Evolutionary conservation across 2,113 vertebrate genomes (phyloP).

Genomic region (Isurus oxyrinchus): DNA sequence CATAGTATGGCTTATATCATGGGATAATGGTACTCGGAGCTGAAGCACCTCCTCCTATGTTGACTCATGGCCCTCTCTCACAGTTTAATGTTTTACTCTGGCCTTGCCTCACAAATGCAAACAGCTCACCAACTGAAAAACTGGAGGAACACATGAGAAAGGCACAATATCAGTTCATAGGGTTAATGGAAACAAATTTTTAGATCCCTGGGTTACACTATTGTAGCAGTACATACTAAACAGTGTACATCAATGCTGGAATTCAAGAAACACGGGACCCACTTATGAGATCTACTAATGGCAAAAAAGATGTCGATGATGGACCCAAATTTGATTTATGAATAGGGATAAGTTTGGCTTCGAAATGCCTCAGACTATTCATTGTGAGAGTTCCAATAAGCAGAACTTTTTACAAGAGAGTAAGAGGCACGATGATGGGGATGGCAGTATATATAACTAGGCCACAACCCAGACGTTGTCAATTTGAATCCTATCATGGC

Average conservation of each 20-base stretch:
- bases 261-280: no score
- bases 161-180: no score
- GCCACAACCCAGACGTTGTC: not conserved
- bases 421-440: not conserved
- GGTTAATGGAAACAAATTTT: no score
- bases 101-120: no score
- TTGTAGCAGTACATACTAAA: not conserved
- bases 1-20: no score
- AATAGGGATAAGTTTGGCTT: not conserved
- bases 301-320: not conserved
- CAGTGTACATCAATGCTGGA: not conserved
- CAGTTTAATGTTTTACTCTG: no score
- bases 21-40: no score
- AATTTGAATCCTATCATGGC: not conserved
- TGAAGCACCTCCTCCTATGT: no score
- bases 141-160: no score
- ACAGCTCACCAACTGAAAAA: no score
- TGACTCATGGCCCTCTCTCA: no score
- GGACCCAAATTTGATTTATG: not conserved
- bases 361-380: not conserved
- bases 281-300: not conserved
- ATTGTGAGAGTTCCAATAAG: not conserved
- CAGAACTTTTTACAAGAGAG: not conserved
- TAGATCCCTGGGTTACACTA: not conserved
- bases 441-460: not conserved